These are phyloP conservation scores for Cyclophora punctaria DNA, from an alignment of 2,888 invertebrate species.

Conservation along the genomic window DNA sequence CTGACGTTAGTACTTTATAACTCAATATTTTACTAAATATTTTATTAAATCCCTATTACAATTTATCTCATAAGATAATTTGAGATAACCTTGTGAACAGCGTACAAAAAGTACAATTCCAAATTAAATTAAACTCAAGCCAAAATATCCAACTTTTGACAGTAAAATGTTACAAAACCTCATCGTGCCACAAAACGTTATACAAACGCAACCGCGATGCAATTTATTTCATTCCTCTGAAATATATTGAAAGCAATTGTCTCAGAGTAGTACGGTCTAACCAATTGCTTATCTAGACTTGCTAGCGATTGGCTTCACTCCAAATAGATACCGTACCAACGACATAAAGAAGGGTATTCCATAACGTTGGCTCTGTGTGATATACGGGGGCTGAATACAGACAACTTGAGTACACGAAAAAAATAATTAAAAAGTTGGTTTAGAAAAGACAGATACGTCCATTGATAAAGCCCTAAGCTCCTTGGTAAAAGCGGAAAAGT, in stretches of 20 bases:
- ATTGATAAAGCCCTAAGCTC: no score
- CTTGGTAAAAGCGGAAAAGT: no score
- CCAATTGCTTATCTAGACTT: slow-evolving; percentile 44
- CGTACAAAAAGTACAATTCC: slow-evolving; percentile 7
- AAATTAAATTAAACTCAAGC: slow-evolving; percentile 7
- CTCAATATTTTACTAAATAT: neutral
- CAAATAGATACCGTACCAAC: slow-evolving; percentile 38
- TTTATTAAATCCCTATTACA: neutral
- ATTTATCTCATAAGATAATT: neutral
- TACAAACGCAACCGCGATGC: slow-evolving; percentile 10
- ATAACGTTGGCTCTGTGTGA: slow-evolving; percentile 14
- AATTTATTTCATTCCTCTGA: slow-evolving; percentile 31
- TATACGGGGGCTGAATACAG: slow-evolving; percentile 9
- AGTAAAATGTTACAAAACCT: no score
- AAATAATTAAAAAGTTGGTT: no score
- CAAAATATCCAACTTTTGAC: neutral
- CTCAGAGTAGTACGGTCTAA: slow-evolving; percentile 30
- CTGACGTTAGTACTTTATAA: no score
- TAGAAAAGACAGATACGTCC: no score
- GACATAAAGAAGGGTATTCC: slow-evolving; percentile 28
- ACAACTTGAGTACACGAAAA: no score
- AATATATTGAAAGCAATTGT: slow-evolving; percentile 43
- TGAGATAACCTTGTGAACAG: neutral
- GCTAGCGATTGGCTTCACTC: slow-evolving; percentile 40
- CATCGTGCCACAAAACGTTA: slow-evolving; percentile 3